Evolutionary conservation across 1,140 invertebrate species (phyloP), one percentile per base, ranked within the genome.

Genomic region (Drosophila leontia): DNA sequence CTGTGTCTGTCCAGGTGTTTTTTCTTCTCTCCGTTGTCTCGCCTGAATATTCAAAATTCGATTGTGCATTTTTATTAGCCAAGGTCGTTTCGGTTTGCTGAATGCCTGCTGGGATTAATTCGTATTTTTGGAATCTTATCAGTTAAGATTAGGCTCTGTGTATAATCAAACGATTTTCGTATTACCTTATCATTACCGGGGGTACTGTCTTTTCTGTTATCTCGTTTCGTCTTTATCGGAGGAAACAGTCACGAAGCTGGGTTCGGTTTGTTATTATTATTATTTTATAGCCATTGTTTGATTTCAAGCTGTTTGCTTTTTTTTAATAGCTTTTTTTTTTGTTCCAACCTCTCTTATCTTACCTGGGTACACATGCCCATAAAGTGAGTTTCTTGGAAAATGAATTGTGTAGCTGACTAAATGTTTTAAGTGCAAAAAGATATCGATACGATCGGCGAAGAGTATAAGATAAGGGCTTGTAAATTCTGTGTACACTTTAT

Each of bases 221-320:
- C 60, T 55, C 9, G 53, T 23, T 63, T 59, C 13, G 17, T 59
- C 55, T 63, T 63, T 60, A 63, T 63, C 61, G 12, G 15, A 41
- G 13, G n/a, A 26, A 59, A 11, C 17, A 4, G 51, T 39, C 34
- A 56, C 19, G 6, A 51, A 34, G 50, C 34, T 29, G 11, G 19
- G 37, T 12, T 69, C 19, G 63, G 35, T 29, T 48, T 65, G 13
- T 67, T 39, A 35, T 37, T 68, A 42, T 34, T 64, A 62, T 34
- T 67, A 34, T 68, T 68, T 69, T 68, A 69, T 68, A 42, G 29
- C 63, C 63, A 42, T 68, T 69, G 65, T 69, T 69, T 68, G 65
- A 69, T 68, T 68, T 67, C 35, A 26, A 50, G 44, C 35, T 68
- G 34, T 34, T 50, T 23, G 44, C 44, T n/a, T 23, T 48, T 62